Evolutionary conservation across 2,797 vertebrate genomes (phyloP).

Genomic region (Pogoniulus pusillus): DNA sequence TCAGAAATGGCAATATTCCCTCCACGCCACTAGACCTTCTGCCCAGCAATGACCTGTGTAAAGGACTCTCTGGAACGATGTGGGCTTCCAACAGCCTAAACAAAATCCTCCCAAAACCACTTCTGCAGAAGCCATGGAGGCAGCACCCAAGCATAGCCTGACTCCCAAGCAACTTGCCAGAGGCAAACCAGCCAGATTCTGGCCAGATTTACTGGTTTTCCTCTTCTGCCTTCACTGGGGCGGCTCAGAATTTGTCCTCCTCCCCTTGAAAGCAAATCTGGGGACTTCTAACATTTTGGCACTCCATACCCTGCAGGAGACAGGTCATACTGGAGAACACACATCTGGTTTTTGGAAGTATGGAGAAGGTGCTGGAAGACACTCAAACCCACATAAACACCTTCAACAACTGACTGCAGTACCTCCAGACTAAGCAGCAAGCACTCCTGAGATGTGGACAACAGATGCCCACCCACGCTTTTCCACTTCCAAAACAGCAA

Average conservation of each 20-base stretch:
- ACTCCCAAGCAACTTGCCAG: background rate
- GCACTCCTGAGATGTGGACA: background rate
- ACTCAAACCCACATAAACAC: background rate
- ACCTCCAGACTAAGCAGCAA: background rate
- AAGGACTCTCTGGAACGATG: background rate
- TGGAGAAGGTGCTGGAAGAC: background rate
- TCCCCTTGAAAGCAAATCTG: background rate
- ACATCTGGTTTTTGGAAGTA: background rate
- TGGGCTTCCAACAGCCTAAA: background rate
- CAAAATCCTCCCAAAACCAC: background rate
- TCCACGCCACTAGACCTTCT: background rate
- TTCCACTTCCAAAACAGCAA: background rate
- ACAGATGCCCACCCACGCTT: background rate
- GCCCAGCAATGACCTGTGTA: background rate
- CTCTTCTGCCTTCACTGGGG: background rate
- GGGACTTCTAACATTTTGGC: background rate
- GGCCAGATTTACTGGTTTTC: background rate
- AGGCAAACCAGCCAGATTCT: background rate
- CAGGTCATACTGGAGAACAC: background rate
- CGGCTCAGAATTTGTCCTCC: background rate
- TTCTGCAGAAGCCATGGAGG: background rate
- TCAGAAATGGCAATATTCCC: background rate
- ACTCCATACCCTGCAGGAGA: background rate
- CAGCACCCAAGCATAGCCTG: background rate
- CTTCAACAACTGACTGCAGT: background rate